Percentiles rank a stretch among this genome's conserved stretches.
phyloP scores from a whole-genome alignment of 2,113 vertebrate genomes.

The Lycocorax pyrrhopterus region DNA sequence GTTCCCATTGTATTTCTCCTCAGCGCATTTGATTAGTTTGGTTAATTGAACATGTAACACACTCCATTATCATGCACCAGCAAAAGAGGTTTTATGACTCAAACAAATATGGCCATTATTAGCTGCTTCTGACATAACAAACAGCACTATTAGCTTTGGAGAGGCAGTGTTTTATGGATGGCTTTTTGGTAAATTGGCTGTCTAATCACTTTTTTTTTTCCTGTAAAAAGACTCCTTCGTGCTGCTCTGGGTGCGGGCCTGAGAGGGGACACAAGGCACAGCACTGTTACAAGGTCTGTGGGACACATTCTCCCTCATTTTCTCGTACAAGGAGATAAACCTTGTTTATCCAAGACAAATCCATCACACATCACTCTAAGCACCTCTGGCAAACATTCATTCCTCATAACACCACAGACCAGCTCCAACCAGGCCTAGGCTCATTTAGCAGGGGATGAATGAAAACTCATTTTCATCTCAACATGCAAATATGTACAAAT shows the following conservation, averaged over 20 bases:
- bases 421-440: background rate
- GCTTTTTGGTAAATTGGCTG: slow-evolving; percentile 53
- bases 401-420: background rate
- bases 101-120: slow-evolving; percentile 56
- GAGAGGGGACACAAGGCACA: background rate
- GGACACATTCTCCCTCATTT: background rate
- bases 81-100: slow-evolving; percentile 36
- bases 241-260: background rate
- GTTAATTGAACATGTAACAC: slow-evolving; percentile 59
- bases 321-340: background rate
- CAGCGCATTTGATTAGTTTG: slow-evolving; percentile 18
- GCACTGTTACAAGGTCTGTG: background rate
- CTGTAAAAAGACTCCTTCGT: background rate
- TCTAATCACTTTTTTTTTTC: background rate
- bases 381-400: background rate
- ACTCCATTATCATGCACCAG: slow-evolving; percentile 13
- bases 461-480: background rate
- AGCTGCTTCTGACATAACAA: slow-evolving; percentile 51
- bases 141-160: slow-evolving; percentile 30
- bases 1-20: background rate
- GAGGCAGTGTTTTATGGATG: background rate
- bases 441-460: slow-evolving; percentile 3
- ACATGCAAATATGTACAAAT: background rate
- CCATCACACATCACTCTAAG: background rate
- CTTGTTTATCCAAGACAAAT: background rate